Evolutionary conservation across 2,888 invertebrate species (phyloP), one percentile per base, ranked within the genome.

Genomic region (Volucella inflata): DNA sequence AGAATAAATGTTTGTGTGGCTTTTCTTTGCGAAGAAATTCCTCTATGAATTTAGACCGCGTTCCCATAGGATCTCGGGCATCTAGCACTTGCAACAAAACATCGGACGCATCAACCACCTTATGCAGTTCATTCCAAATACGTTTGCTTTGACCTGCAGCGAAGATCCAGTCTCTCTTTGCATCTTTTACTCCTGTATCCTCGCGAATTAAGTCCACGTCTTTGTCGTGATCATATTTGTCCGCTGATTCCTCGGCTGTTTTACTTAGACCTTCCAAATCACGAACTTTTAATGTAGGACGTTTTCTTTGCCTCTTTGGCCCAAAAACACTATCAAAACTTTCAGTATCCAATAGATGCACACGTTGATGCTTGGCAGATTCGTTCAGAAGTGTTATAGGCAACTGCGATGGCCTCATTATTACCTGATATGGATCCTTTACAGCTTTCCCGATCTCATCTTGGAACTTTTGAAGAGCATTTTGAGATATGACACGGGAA

Each of bases 81-180:
- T 99, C 99, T 81, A 99, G 93, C 3, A 99, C 96, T 93, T 99
- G 98, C 38, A 99, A 93, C 14, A 99, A 93, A 4, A 99, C 98
- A 94, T 99, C 99, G 0, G 99, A 98, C 2, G 99, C 98, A 92
- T 99, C 99, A 71, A 99, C 95, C 38, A 99, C 99, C 94, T 99
- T 99, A 91, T 99, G 98, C 55, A 99, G 92, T 91, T 99, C 99
- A 93, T 98, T 98, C 99, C 99, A 99, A 89, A 99, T 98, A 88
- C 99, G 94, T 92, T 95, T 97, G 89, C 99, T 99, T 92, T 98
- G 98, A 0, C 99, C 98, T 36, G 98, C 98, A 67, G 95, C 96
- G 95, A 98, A 98, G 1, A 98, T 95, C 96, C 98, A 98, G 91
- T 99, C 99, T 87, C 97, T 94, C 59, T 96, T 95, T 16, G 96